Evolutionary conservation across 2,113 vertebrate genomes (phyloP).

Genomic region (Garra rufa): DNA sequence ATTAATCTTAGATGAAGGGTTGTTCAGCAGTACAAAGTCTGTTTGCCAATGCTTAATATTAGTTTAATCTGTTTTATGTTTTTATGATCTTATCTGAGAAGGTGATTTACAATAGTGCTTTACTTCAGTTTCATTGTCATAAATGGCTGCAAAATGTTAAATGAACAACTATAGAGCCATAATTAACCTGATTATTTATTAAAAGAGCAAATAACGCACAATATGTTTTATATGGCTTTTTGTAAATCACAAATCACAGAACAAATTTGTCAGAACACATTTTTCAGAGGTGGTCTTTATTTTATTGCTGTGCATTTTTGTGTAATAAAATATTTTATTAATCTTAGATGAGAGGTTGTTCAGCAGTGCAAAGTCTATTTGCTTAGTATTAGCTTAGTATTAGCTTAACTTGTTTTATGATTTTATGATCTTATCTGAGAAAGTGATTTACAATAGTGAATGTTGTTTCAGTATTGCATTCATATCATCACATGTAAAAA

Average conservation of each 20-base stretch:
- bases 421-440: background rate
- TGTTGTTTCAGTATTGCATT: background rate
- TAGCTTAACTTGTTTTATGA: background rate
- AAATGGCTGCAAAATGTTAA: too few species aligned
- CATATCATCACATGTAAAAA: background rate
- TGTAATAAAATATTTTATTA: background rate
- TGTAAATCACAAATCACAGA: background rate
- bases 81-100: too few species aligned
- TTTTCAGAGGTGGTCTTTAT: background rate
- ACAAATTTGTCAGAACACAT: background rate
- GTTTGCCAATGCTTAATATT: too few species aligned
- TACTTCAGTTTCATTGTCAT: too few species aligned
- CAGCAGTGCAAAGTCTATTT: slow-evolving; percentile 7
- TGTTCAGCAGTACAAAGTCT: too few species aligned
- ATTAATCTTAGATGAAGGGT: too few species aligned
- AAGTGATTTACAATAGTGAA: background rate
- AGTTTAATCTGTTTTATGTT: too few species aligned
- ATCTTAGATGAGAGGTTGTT: slow-evolving; percentile 2
- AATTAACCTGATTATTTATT: too few species aligned
- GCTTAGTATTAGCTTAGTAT: background rate
- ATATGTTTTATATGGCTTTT: background rate
- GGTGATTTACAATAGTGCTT: too few species aligned
- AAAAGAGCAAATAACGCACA: too few species aligned
- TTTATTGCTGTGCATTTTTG: background rate
- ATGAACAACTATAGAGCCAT: too few species aligned